Percentiles rank a stretch among this genome's conserved stretches.
Evolutionary conservation across 2,797 vertebrate genomes (phyloP).

Genomic region (Phataginus tetradactyla): DNA sequence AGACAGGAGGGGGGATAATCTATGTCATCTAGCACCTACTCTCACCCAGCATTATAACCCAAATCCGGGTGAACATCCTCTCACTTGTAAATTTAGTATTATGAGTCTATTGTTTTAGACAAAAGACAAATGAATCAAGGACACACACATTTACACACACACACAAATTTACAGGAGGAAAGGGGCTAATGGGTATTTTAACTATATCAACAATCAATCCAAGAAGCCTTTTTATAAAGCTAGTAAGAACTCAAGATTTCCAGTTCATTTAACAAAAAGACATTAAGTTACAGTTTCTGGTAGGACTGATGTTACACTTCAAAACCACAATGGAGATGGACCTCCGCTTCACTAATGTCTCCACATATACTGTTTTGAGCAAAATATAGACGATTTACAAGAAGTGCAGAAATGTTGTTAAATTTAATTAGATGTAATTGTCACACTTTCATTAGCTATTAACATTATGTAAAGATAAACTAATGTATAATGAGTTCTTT

Average conservation of each 20-base stretch:
- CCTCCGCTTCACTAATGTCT: not conserved
- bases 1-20: not conserved
- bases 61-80: not conserved
- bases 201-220: not conserved
- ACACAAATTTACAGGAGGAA: not conserved
- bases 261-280: conserved; percentile 61
- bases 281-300: conserved; percentile 46
- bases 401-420: conserved; percentile 75
- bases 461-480: conserved; percentile 88
- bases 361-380: conserved; percentile 49
- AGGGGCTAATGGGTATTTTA: not conserved
- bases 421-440: conserved; percentile 85
- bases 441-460: conserved; percentile 84
- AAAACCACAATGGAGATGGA: conserved; percentile 29
- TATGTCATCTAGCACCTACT: not conserved
- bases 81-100: not conserved
- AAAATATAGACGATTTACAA: conserved; percentile 73
- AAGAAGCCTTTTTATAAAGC: conserved; percentile 40
- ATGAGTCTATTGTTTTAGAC: not conserved
- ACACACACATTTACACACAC: not conserved
- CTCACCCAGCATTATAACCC: not conserved
- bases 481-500: conserved; percentile 83
- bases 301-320: conserved; percentile 42
- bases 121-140: not conserved
- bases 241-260: conserved; percentile 31